Percentiles rank a stretch among this genome's conserved stretches.
Conservation (phyloP, 2,888 invertebrate species). For the Metallyticus violacea region DNA sequence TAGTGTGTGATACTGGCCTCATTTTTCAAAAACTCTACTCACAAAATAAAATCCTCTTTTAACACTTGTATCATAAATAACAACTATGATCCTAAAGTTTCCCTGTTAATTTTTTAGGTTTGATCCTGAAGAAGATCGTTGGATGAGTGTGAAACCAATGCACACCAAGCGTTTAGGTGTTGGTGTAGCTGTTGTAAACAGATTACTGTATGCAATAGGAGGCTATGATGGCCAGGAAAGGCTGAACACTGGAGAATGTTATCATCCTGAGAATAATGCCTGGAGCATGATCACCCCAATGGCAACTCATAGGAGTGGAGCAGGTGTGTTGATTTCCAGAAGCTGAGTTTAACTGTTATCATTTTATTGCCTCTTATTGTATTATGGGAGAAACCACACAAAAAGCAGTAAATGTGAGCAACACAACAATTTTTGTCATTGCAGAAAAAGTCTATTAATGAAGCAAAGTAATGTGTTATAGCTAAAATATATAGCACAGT, state of each 20-base stretch:
- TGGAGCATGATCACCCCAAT: constrained; percentile 82
- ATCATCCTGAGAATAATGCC: constrained; percentile 88
- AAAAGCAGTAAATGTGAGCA: too few species aligned
- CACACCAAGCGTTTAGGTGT: constrained; percentile 71
- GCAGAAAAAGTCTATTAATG: too few species aligned
- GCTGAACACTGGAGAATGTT: constrained; percentile 80
- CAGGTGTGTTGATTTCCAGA: constrained; percentile 22
- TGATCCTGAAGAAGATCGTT: constrained; percentile 80
- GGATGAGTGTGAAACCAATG: constrained; percentile 76
- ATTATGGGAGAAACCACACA: too few species aligned
- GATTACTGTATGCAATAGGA: constrained; percentile 80
- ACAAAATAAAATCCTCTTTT: too few species aligned
- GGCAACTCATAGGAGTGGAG: constrained; percentile 66
- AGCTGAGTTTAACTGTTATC: too few species aligned
- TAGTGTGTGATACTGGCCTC: too few species aligned
- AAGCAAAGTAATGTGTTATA: background rate
- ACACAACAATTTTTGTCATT: too few species aligned
- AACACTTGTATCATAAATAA: too few species aligned
- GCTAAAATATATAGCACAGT: too few species aligned
- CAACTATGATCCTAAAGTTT: too few species aligned
- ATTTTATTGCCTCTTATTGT: too few species aligned
- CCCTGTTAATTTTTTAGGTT: constrained; percentile 56
- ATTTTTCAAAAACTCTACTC: too few species aligned
- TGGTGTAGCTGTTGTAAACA: constrained; percentile 57
- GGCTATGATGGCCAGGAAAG: constrained; percentile 83